Evolutionary conservation across 2,113 vertebrate genomes (phyloP), one percentile per base, ranked within the genome.

Genomic region (Elephantulus edwardii): DNA sequence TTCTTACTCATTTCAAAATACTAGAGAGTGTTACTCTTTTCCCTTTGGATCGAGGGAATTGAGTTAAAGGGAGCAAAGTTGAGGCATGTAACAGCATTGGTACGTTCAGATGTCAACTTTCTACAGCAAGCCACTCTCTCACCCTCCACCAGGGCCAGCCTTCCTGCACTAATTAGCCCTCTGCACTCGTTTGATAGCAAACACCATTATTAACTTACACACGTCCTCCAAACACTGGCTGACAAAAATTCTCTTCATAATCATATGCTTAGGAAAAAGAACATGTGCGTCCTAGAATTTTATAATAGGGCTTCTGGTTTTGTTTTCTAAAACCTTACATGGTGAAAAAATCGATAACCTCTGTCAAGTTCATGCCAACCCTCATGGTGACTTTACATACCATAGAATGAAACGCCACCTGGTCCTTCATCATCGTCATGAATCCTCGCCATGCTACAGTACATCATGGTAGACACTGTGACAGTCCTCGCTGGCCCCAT

Each of bases 191-290:
- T 42, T 10, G 20, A 58, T 44, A 26, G 44, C 71, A 54, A 52
- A 26, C n/a, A 0, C 6, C 22, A 35, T 35, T 85, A 12, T 86
- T 75, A 76, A 78, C 40, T 42, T 17, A 50, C 42, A 33, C n/a
- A 7, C 14, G 3, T 72, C 60, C 78, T 78, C 81, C 44, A 68
- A 56, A 72, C 85, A 76, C 80, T 86, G 42, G 62, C 82, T 14
- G 75, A 68, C 78, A 40, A n/a, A 68, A 85, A 8, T 88, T 60
- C 50, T 62, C 74, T 92, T 75, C 26, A 7, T n/a, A 81, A 76
- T 52, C 8, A 38, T n/a, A 20, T 8, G 20, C 52, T 78, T 52
- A 19, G 46, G 80, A 40, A 42, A 76, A 88, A 81, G 64, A 76
- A 19, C 30, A 30, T 24, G 6, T 35, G 83, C 64, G 66, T 79